Conservation (phyloP, 2,888 invertebrate genomes). For the Azorinus chamasolen region DNA sequence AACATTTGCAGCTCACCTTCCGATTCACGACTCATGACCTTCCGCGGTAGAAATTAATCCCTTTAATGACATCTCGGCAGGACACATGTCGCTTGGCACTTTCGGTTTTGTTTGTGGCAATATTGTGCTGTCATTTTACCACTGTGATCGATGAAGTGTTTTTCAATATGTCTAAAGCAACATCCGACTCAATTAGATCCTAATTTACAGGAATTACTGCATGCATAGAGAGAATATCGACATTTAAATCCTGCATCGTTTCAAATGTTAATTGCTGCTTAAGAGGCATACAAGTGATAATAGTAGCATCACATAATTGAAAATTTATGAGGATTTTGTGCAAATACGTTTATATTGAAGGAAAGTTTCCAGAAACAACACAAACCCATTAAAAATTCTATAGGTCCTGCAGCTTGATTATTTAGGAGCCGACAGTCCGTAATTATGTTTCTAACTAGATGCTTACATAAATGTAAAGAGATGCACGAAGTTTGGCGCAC, state of each 20-base stretch:
- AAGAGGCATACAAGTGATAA: background rate
- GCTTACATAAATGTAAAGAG: too few relatives aligned
- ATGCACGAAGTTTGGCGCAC: too few relatives aligned
- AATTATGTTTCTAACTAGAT: too few relatives aligned
- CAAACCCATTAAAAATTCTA: too few relatives aligned
- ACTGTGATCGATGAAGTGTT: constrained; percentile 34
- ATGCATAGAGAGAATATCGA: constrained; percentile 2
- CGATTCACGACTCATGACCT: background rate
- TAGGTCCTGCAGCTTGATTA: too few relatives aligned
- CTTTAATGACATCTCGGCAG: constrained; percentile 36
- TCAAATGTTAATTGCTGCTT: background rate
- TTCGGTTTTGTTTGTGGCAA: constrained; percentile 20
- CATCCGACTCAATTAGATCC: constrained; percentile 48
- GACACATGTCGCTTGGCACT: constrained; percentile 14
- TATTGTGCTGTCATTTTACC: constrained; percentile 33
- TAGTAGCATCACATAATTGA: too few relatives aligned
- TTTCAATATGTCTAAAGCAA: constrained; percentile 40
- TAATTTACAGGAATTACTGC: constrained; percentile 48
- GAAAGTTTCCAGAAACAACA: too few relatives aligned
- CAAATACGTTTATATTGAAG: too few relatives aligned
- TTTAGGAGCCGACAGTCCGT: too few relatives aligned
- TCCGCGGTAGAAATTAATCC: constrained; percentile 51
- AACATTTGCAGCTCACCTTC: too few relatives aligned
- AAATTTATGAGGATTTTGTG: too few relatives aligned
- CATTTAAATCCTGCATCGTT: constrained; percentile 1